Evolutionary conservation across 2,113 vertebrate species (phyloP).

Genomic region (Chlamydotis undulata): DNA sequence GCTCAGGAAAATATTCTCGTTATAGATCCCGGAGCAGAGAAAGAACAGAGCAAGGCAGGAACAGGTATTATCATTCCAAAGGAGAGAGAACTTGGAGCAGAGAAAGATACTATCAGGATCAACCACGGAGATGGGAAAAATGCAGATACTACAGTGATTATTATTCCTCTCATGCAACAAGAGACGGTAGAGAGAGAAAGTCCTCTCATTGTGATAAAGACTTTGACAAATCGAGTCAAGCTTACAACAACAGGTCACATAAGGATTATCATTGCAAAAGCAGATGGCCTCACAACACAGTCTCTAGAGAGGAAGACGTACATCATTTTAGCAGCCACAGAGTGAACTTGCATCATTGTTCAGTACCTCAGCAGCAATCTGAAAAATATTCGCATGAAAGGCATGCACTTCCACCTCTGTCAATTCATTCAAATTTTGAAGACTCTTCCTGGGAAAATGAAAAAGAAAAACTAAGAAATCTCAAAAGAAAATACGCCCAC

Average conservation of each 20-base stretch:
- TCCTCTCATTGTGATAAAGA: slow-evolving; percentile 55
- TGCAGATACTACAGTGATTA: slow-evolving; percentile 72
- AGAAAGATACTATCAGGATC: slow-evolving; percentile 74
- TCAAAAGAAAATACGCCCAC: slow-evolving; percentile 32
- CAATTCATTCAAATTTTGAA: background rate
- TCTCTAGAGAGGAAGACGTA: slow-evolving; percentile 21
- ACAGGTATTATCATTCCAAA: slow-evolving; percentile 68
- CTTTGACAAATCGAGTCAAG: slow-evolving; percentile 32
- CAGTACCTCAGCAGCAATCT: background rate
- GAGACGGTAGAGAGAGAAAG: slow-evolving; percentile 72
- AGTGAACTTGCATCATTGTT: background rate
- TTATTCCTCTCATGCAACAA: slow-evolving; percentile 57
- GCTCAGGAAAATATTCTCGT: slow-evolving; percentile 67
- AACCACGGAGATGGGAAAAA: slow-evolving; percentile 65
- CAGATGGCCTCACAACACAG: slow-evolving; percentile 56
- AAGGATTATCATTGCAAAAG: slow-evolving; percentile 63
- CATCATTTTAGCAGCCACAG: slow-evolving; percentile 60
- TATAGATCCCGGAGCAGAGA: slow-evolving; percentile 66
- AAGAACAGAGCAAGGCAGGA: slow-evolving; percentile 67
- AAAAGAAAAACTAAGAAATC: background rate
- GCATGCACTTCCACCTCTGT: accelerated
- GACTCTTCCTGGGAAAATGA: background rate
- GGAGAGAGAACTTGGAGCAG: slow-evolving; percentile 75
- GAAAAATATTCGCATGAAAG: slow-evolving; percentile 41
- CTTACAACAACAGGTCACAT: slow-evolving; percentile 44